Percentiles rank a stretch among this genome's conserved stretches.
These are phyloP conservation scores for Andrena dorsata DNA, from an alignment of 2,888 invertebrate genomes.

Conservation along the genomic window DNA sequence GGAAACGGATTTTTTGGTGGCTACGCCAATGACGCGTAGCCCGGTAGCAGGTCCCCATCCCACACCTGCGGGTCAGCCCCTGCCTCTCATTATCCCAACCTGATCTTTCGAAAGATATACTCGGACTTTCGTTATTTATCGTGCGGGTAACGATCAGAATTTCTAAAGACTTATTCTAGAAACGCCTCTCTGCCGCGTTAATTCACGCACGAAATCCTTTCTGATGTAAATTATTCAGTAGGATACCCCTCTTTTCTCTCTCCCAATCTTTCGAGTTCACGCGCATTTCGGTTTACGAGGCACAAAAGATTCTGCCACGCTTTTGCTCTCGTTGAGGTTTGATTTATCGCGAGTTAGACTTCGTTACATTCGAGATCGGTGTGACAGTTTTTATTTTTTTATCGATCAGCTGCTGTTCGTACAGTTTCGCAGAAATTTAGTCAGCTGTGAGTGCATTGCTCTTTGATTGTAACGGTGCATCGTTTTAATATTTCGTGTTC, in stretches of 20 bases:
- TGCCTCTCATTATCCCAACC: constrained; percentile 84
- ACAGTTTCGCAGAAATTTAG: neutral
- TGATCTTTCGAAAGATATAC: constrained; percentile 84
- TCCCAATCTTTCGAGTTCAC: neutral
- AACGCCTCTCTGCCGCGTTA: constrained; percentile 57
- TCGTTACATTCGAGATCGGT: neutral
- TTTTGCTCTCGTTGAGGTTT: neutral
- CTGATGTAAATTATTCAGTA: constrained; percentile 47
- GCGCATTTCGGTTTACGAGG: neutral
- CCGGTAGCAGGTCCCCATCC: constrained; percentile 83
- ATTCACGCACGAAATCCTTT: constrained; percentile 48
- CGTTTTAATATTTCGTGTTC: neutral
- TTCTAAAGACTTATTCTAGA: constrained; percentile 74
- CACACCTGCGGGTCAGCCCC: constrained; percentile 83
- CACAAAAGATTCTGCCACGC: neutral
- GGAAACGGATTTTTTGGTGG: constrained; percentile 73
- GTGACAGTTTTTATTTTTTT: neutral
- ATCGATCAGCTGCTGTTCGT: neutral
- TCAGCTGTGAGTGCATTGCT: neutral
- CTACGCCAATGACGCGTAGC: constrained; percentile 83
- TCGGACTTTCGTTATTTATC: constrained; percentile 83
- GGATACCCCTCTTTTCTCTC: constrained; percentile 12
- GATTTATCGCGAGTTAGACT: neutral
- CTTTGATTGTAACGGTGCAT: neutral
- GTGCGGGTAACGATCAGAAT: constrained; percentile 81